phyloP scores from a whole-genome alignment of 1,140 invertebrate species.

The Lepidurus arcticus region DNA sequence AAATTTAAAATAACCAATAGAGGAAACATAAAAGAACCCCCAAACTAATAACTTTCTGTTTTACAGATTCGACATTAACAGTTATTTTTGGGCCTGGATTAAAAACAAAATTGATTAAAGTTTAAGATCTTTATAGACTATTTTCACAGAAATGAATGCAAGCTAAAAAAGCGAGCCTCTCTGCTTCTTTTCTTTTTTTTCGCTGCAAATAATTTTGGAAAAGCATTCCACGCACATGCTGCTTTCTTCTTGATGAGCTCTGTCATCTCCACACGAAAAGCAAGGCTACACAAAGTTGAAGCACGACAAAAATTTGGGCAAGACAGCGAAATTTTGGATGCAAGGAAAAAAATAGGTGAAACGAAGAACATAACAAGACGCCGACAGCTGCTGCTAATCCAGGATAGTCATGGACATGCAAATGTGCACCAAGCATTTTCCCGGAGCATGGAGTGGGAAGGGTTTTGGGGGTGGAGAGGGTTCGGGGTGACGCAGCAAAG shows the following conservation, averaged over 20 bases:
- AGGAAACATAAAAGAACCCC: not conserved
- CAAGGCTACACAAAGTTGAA: not conserved
- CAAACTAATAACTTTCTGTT: not conserved
- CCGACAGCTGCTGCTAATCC: constrained; percentile 1
- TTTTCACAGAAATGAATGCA: no score
- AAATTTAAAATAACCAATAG: not conserved
- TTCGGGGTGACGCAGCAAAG: not conserved
- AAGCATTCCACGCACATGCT: not conserved
- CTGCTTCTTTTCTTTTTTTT: no score
- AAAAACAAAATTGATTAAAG: no score
- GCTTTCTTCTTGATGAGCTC: constrained; percentile 8
- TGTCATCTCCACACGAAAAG: constrained; percentile 3
- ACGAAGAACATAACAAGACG: not conserved
- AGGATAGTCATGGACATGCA: not conserved
- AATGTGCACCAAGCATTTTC: not conserved
- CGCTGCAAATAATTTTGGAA: not conserved
- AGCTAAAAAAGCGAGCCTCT: no score
- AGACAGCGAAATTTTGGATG: not conserved
- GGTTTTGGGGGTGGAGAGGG: not conserved
- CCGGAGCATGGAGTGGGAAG: not conserved
- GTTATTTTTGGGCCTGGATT: not conserved
- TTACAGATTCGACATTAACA: not conserved
- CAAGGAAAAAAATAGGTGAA: not conserved
- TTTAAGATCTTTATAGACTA: no score
- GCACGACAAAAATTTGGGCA: not conserved